Conservation (phyloP, 2,888 invertebrate genomes). For the Leptopilina drosophilae region DNA sequence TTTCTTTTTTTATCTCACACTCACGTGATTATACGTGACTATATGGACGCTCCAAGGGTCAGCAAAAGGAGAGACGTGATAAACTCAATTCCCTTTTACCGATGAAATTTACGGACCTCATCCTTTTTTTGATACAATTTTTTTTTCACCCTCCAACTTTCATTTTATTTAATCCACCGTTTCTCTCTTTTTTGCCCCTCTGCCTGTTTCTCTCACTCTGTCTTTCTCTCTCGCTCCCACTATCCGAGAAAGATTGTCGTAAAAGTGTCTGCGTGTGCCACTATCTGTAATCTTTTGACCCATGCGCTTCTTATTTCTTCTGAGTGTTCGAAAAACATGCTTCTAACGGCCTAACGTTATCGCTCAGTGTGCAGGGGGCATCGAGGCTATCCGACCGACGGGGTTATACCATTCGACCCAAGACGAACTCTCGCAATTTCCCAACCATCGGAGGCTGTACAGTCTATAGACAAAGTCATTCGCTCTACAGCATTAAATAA, state of each 20-base stretch:
- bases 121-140: constrained; percentile 17
- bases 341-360: constrained; percentile 67
- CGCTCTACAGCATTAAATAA: neutral
- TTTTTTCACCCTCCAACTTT: neutral
- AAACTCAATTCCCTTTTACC: constrained; percentile 47
- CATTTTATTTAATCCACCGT: neutral
- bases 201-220: constrained; percentile 13
- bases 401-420: constrained; percentile 63
- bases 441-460: constrained; percentile 52
- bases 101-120: constrained; percentile 37
- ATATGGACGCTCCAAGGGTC: constrained; percentile 46
- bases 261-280: constrained; percentile 71
- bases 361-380: constrained; percentile 74
- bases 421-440: constrained; percentile 54
- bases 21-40: constrained; percentile 32
- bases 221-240: constrained; percentile 26
- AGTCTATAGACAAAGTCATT: constrained; percentile 53
- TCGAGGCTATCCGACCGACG: constrained; percentile 70
- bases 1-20: constrained; percentile 19
- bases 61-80: constrained; percentile 22
- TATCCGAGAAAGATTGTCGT: constrained; percentile 54
- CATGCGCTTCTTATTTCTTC: constrained; percentile 66
- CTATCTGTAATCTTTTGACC: constrained; percentile 68
- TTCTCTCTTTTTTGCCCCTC: neutral
- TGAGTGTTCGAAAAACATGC: constrained; percentile 69